Evolutionary conservation across 2,113 vertebrate genomes (phyloP).

Genomic region (Eretmochelys imbricata): DNA sequence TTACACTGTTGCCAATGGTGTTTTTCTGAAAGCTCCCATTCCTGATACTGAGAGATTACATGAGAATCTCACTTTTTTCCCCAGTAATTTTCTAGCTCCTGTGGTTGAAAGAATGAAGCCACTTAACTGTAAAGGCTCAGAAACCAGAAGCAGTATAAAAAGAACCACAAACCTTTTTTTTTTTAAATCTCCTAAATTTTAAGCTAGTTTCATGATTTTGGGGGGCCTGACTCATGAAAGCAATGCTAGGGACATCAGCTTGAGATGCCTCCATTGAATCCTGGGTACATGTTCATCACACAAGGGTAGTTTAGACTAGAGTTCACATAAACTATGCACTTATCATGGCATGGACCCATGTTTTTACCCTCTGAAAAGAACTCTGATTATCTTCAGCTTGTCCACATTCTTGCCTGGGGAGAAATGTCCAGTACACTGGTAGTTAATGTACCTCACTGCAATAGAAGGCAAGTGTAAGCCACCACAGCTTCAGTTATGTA

Average conservation of each 20-base stretch:
- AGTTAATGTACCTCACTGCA: not conserved
- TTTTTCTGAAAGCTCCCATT: not conserved
- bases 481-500: not conserved
- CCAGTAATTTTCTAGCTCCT: not conserved
- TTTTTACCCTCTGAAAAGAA: slow-evolving; percentile 13
- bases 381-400: slow-evolving; percentile 38
- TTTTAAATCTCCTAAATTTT: not conserved
- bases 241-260: not conserved
- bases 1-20: not conserved
- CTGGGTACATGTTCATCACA: not conserved
- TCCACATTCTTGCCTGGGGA: not conserved
- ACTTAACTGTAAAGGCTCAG: not conserved
- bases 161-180: not conserved
- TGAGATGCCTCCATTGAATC: not conserved
- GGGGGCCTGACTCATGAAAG: not conserved
- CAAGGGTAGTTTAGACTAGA: not conserved
- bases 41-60: not conserved
- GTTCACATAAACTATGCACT: slow-evolving; percentile 5
- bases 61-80: not conserved
- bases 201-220: not conserved
- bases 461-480: not conserved
- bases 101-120: not conserved
- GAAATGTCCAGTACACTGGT: not conserved
- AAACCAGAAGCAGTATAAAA: not conserved
- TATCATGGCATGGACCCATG: slow-evolving; percentile 7